phyloP scores from a whole-genome alignment of 2,888 invertebrate species.

The Agrochola litura region DNA sequence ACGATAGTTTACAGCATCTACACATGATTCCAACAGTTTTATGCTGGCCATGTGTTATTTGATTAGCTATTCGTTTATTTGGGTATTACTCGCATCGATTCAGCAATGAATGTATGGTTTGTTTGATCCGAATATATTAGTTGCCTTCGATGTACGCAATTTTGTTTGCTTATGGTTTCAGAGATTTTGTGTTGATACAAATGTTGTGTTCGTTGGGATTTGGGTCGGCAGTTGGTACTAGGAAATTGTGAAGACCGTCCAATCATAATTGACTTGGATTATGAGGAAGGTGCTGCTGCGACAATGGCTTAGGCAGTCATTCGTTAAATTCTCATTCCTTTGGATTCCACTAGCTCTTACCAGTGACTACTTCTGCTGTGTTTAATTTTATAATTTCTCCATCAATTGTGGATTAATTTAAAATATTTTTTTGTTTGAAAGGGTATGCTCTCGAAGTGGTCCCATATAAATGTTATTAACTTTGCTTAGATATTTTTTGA shows the following conservation, averaged over 20 bases:
- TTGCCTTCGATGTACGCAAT: conserved; percentile 53
- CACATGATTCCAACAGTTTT: conserved; percentile 70
- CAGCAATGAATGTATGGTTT: conserved; percentile 67
- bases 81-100: conserved; percentile 65
- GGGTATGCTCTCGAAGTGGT: too few relatives aligned
- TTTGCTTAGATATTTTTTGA: too few relatives aligned
- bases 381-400: neutral
- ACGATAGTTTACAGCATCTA: conserved; percentile 67
- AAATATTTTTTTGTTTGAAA: too few relatives aligned
- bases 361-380: too few relatives aligned
- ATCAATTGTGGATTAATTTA: too few relatives aligned
- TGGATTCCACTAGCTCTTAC: neutral
- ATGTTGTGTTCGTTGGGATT: conserved; percentile 29
- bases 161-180: conserved; percentile 60
- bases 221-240: conserved; percentile 5
- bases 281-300: neutral
- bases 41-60: conserved; percentile 78
- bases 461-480: too few relatives aligned
- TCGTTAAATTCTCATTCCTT: neutral
- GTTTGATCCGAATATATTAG: conserved; percentile 70
- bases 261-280: conserved; percentile 12
- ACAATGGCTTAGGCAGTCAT: neutral
- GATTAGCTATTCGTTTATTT: conserved; percentile 75
- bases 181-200: conserved; percentile 52
- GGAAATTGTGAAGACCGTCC: neutral